Evolutionary conservation across 2,888 invertebrate genomes (phyloP), one percentile per base, ranked within the genome.

Genomic region (Bruchidius siliquastri): DNA sequence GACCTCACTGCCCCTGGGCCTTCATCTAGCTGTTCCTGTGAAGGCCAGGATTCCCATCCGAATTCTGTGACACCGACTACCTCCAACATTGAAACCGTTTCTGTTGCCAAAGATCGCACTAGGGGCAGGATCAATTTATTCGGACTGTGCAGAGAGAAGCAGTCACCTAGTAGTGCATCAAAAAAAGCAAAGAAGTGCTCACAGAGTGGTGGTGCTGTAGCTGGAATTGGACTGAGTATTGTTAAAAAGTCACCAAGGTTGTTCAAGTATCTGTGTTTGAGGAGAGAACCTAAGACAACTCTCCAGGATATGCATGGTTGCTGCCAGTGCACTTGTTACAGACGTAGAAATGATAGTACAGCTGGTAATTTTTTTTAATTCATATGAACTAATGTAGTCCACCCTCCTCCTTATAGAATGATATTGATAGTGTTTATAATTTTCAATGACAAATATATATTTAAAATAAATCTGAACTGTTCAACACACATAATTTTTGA

Each of bases 261-360:
- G 86, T 81, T 85, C 79, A 85, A 84, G 77, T 85, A 86, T 73
- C 85, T 83, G 74, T 86, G 83, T 74, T 79, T 83, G 30, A 86
- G 85, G 74, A 84, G 84, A 76, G 84, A 84, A 75, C 75, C 82
- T 21, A 85, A 85, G 80, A 75, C 77, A n/a, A 75, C 79, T 72
- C 78, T 79, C 70, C 78, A 79, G 74, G 82, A 82, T 21, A 80
- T 77, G 71, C 79, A 80, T 75, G 81, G 80, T 67, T 85, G 85
- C 79, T 86, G 86, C 74, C 84, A 83, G 74, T 86, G 86, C 75
- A 85, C 83, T 70, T 86, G 86, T 76, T 85, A 84, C 72, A 81
- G 81, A 73, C 80, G 80, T 71, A 81, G 82, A 20, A 84, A 83
- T 67, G 85, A 85, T 72, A 76, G 74, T 30, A 71, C 69, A 71